Percentiles rank a stretch among this genome's conserved stretches.
These are phyloP conservation scores for Lepidotrigona ventralis DNA, from an alignment of 1,140 invertebrate species.

Conservation along the genomic window DNA sequence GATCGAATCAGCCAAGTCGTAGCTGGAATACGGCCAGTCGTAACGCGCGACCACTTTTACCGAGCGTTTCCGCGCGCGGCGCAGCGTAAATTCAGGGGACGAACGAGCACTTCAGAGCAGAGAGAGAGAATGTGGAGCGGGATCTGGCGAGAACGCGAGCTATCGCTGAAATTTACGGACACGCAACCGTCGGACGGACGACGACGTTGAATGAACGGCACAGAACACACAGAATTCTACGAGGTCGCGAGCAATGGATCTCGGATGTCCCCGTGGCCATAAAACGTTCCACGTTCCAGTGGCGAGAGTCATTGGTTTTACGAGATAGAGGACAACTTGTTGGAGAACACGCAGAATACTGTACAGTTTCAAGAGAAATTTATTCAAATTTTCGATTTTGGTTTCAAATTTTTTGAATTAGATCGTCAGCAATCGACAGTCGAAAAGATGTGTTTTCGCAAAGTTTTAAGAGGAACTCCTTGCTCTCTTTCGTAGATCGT, in stretches of 20 bases:
- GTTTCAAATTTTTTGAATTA: neutral
- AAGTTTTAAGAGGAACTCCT: too few species aligned
- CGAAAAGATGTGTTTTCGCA: too few species aligned
- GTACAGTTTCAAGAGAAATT: neutral
- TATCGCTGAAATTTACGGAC: constrained; percentile 23
- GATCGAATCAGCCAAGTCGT: neutral
- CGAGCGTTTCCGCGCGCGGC: neutral
- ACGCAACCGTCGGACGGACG: neutral
- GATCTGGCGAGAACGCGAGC: neutral
- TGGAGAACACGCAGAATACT: neutral
- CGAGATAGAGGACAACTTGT: neutral
- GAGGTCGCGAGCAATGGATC: constrained; percentile 2
- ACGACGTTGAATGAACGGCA: constrained; percentile 14
- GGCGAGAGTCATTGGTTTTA: neutral
- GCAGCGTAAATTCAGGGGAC: constrained; percentile 18
- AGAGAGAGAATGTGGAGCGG: neutral
- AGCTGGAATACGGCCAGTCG: constrained; percentile 25
- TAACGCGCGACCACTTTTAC: constrained; percentile 6
- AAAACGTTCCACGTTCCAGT: neutral
- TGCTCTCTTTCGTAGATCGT: too few species aligned
- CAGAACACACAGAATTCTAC: neutral
- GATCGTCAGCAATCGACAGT: too few species aligned
- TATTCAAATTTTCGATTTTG: too few species aligned
- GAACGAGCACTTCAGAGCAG: neutral
- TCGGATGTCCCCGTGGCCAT: neutral